Evolutionary conservation across 2,113 vertebrate species (phyloP).

Genomic region (Haplochromis burtoni): DNA sequence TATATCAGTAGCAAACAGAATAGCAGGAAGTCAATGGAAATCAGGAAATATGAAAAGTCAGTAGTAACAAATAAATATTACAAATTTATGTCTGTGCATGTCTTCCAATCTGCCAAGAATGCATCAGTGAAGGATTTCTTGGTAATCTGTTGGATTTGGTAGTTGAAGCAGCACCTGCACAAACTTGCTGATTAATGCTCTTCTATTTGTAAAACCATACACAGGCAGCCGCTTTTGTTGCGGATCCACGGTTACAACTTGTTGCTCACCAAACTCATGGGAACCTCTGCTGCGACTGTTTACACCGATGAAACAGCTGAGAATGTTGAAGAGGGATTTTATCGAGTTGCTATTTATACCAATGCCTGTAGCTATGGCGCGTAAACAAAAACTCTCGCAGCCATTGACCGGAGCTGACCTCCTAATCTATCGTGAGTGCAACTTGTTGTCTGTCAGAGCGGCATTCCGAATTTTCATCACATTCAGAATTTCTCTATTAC

Average conservation of each 20-base stretch:
- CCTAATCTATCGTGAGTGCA: neutral
- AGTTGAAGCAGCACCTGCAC: slow-evolving; percentile 9
- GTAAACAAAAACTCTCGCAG: slow-evolving; percentile 6
- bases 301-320: slow-evolving; percentile 8
- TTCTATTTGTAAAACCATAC: neutral
- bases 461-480: neutral
- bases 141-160: neutral
- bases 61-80: neutral
- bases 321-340: slow-evolving; percentile 10
- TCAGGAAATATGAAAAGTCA: neutral
- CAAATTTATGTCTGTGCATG: neutral
- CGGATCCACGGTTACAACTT: neutral
- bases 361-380: neutral
- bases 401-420: neutral
- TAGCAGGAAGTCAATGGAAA: neutral
- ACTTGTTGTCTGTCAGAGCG: neutral
- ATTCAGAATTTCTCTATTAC: neutral
- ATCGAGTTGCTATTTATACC: slow-evolving; percentile 22
- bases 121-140: neutral
- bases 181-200: slow-evolving; percentile 7
- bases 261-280: neutral
- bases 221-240: slow-evolving; percentile 11
- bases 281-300: neutral
- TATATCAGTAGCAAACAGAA: neutral
- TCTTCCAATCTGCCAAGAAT: slow-evolving; percentile 4